Conservation (phyloP, 2,113 vertebrate genomes). For the Ahaetulla prasina region DNA sequence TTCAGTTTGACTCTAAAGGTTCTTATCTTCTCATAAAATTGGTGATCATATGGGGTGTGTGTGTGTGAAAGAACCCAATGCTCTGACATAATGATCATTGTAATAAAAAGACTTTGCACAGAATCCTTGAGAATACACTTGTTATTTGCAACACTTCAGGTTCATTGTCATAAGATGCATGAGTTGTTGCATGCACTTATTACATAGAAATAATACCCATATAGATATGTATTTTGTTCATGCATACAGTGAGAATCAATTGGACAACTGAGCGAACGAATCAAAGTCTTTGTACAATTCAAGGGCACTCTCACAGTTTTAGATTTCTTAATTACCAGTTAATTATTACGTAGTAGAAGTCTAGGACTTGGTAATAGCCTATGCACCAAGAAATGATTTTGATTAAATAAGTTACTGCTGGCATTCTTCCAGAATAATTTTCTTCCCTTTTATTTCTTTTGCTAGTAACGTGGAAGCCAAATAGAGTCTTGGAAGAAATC, state of each 20-base stretch:
- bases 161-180: not conserved
- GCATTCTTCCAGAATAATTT: slow-evolving; percentile 37
- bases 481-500: slow-evolving; percentile 40
- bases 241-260: not conserved
- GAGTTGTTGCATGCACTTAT: not conserved
- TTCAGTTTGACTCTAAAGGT: not conserved
- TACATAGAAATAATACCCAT: not conserved
- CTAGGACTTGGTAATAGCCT: slow-evolving; percentile 51
- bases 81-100: not conserved
- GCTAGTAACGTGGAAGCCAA: slow-evolving; percentile 44
- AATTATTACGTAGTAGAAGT: slow-evolving; percentile 51
- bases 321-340: slow-evolving; percentile 46
- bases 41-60: not conserved
- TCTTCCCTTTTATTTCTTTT: slow-evolving; percentile 34
- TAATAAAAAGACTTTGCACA: not conserved
- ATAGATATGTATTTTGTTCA: not conserved
- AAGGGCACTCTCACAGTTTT: slow-evolving; percentile 40
- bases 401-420: slow-evolving; percentile 51
- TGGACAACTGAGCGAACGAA: not conserved
- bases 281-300: slow-evolving; percentile 30
- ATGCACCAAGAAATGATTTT: slow-evolving; percentile 49
- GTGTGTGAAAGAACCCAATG: not conserved
- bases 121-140: not conserved
- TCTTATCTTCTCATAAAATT: not conserved
- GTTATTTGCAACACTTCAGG: not conserved